A percentile compares a stretch with the other conserved stretches of the same genome.
Evolutionary conservation across 2,797 vertebrate species (phyloP).

Genomic region (Sternotherus odoratus): DNA sequence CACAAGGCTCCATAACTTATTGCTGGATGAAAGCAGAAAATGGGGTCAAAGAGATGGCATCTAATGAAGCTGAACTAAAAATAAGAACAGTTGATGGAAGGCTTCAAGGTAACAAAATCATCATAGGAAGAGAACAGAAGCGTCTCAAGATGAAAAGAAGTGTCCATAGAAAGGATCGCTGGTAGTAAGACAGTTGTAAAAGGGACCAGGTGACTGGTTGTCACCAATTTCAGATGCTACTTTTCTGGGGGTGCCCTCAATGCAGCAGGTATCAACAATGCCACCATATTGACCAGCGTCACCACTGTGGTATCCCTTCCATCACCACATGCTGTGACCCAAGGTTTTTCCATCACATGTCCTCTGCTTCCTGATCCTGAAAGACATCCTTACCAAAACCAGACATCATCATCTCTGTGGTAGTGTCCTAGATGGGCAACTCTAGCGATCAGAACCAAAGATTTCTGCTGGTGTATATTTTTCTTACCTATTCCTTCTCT

Average conservation of each 20-base stretch:
- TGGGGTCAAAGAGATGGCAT: neutral
- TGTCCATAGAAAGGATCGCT: neutral
- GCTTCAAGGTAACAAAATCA: neutral
- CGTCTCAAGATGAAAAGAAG: neutral
- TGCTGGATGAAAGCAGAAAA: neutral
- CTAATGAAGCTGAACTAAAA: neutral
- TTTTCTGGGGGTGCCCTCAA: neutral
- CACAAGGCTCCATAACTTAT: neutral
- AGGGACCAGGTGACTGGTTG: neutral
- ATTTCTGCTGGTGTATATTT: no score
- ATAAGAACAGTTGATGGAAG: neutral
- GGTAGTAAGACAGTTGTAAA: neutral
- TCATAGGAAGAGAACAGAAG: neutral
- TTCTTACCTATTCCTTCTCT: neutral
- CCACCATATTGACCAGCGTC: neutral
- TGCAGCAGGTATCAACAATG: neutral
- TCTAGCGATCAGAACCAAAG: neutral
- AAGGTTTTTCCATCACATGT: rapidly evolving
- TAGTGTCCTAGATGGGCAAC: neutral
- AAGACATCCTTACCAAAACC: neutral
- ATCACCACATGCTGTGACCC: neutral
- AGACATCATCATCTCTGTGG: no score
- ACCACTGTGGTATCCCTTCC: neutral
- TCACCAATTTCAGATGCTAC: rapidly evolving
- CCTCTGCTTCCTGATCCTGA: neutral